Base-by-base conservation (phyloP, 2,888 invertebrate genomes). In the Dione juno region DNA sequence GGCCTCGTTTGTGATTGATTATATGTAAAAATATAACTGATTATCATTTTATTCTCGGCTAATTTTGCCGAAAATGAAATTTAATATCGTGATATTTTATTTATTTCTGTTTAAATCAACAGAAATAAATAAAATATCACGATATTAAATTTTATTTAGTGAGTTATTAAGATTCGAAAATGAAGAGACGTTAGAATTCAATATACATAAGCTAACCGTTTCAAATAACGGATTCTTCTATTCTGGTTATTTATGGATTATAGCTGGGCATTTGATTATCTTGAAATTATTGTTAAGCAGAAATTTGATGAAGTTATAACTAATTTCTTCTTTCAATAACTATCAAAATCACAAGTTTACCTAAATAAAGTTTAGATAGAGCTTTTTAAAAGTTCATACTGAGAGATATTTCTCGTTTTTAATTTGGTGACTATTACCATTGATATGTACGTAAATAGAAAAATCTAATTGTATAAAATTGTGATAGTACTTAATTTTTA, bases 231-330 rank as follows among this genome's bases (percentile, higher is more conserved):
- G 71, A 59, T 52, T 54, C 45, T 69, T 50, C 40, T 40, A 67
- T 69, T 54, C 16, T 37, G 52, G 66, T 71, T 64, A 69, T 71
- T 71, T 71, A 74, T 71, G 69, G 58, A 59, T 58, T 71, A 69
- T 71, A 16, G 45, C 61, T 71, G 69, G n/a, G 69, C 71, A 61
- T 67, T 67, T 74, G 74, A 67, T 69, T 71, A 16, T n/a, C 41
- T 37, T 63, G 67, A 48, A 64, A n/a, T 59, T 43, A 67, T 61
- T 69, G 2, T 63, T 43, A 53, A 52, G 58, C n/a, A 50, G 48
- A 69, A 66, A 66, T 19, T 11, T 45, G 53, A n/a, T 66, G 5
- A 28, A 28, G 28, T 28, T 68, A 66, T 66, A 61, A 66, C 69
- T 66, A 61, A 61, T 69, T 37, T 45, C 21, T 64, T n/a, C 13